Percentiles rank a stretch among this genome's conserved stretches.
These are phyloP conservation scores for Pteruthius melanotis DNA, from an alignment of 2,113 vertebrate genomes.

Conservation along the genomic window DNA sequence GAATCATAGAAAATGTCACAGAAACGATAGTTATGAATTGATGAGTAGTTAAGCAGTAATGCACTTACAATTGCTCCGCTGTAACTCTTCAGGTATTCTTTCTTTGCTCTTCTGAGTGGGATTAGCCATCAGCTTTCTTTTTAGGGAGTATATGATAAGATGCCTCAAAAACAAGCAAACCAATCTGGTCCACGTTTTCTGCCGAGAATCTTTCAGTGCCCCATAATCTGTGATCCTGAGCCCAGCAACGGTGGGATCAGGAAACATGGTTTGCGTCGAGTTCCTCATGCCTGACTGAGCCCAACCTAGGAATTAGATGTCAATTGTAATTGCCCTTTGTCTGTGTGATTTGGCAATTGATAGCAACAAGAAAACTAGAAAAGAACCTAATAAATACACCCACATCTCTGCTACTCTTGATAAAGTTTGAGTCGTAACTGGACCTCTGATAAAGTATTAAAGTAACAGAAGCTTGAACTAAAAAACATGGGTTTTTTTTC, in stretches of 20 bases:
- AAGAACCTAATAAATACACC: neutral
- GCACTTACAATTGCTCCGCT: neutral
- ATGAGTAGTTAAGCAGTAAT: neutral
- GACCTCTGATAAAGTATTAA: neutral
- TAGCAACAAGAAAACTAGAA: neutral
- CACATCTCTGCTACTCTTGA: neutral
- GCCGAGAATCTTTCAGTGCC: constrained; percentile 27
- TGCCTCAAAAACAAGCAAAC: constrained; percentile 8
- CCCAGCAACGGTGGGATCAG: neutral
- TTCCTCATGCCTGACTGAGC: constrained; percentile 18
- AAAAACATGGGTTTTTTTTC: neutral
- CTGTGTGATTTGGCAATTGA: constrained; percentile 31
- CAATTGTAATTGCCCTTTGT: constrained; percentile 49
- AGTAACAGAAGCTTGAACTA: neutral
- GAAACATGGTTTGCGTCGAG: neutral
- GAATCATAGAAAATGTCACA: neutral
- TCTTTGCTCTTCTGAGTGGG: neutral
- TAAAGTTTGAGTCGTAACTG: neutral
- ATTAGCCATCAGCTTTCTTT: neutral
- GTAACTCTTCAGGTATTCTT: neutral
- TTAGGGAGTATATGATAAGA: neutral
- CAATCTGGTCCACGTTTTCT: neutral
- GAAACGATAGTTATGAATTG: neutral
- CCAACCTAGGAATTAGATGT: constrained; percentile 23
- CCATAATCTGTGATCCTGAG: neutral